These are phyloP conservation scores for Tachysurus fulvidraco DNA, from an alignment of 2,113 vertebrate species.

Conservation along the genomic window DNA sequence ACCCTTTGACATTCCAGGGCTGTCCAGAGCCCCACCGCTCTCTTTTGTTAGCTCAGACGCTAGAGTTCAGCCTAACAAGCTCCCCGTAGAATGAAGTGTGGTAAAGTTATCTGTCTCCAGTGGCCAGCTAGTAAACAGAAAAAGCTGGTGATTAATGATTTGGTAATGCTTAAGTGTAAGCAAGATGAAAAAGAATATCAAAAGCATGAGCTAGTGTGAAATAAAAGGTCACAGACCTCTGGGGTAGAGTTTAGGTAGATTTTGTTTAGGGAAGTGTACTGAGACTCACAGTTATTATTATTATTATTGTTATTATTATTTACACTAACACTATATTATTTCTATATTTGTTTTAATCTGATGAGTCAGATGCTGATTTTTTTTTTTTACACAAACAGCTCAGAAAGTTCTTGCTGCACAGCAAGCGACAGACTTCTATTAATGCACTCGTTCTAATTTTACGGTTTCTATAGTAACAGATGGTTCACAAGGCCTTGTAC, in stretches of 20 bases:
- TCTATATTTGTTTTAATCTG: not conserved
- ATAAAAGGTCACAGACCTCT: conserved; percentile 39
- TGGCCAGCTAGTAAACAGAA: conserved; percentile 47
- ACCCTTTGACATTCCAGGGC: conserved; percentile 91
- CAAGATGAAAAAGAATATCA: conserved; percentile 41
- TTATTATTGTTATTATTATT: not conserved
- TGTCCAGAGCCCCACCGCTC: conserved; percentile 78
- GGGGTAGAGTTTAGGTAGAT: not conserved
- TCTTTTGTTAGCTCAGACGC: conserved; percentile 77
- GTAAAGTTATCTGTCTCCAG: conserved; percentile 51
- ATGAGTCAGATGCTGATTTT: not conserved
- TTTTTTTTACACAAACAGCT: not conserved
- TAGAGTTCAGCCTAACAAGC: conserved; percentile 87
- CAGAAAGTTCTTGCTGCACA: not conserved
- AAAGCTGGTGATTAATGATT: conserved; percentile 55
- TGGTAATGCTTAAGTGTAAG: conserved; percentile 35
- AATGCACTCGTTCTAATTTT: not conserved
- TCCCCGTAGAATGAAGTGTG: conserved; percentile 57
- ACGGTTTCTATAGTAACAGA: conserved; percentile 12
- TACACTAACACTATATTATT: not conserved
- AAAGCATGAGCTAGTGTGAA: conserved; percentile 23
- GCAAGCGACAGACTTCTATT: not conserved
- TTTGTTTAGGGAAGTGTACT: not conserved
- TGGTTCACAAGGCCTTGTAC: not conserved
- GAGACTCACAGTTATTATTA: not conserved